These are phyloP conservation scores for Chamaea fasciata DNA, from an alignment of 2,113 vertebrate genomes.

Conservation along the genomic window DNA sequence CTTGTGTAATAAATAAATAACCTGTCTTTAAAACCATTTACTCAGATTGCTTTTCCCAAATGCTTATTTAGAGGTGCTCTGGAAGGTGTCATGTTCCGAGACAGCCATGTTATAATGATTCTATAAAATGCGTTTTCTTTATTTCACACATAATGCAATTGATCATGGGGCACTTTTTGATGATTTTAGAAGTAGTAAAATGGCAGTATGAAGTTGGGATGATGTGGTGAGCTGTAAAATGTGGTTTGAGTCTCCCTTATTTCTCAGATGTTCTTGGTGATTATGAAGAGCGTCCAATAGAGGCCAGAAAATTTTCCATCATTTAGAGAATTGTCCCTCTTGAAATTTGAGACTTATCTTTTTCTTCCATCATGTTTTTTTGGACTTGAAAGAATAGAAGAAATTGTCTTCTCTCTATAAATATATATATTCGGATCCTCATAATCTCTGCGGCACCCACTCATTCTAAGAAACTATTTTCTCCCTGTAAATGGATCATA, in stretches of 20 bases:
- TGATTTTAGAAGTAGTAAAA: neutral
- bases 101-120: neutral
- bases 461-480: neutral
- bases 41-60: conserved; percentile 64
- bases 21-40: conserved; percentile 68
- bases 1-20: conserved; percentile 72
- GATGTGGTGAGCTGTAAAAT: neutral
- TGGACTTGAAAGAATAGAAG: neutral
- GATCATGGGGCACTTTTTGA: neutral
- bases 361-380: neutral
- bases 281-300: neutral
- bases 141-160: neutral
- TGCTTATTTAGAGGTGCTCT: conserved; percentile 60
- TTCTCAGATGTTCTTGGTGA: neutral
- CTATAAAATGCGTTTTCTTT: neutral
- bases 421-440: neutral
- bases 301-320: neutral
- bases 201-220: neutral
- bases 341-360: neutral
- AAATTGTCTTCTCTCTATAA: neutral
- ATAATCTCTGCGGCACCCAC: neutral
- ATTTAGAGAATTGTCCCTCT: neutral
- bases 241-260: neutral
- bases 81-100: neutral
- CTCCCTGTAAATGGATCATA: neutral